phyloP scores from a whole-genome alignment of 1,140 invertebrate genomes.

The Temnothorax curvispinosus region DNA sequence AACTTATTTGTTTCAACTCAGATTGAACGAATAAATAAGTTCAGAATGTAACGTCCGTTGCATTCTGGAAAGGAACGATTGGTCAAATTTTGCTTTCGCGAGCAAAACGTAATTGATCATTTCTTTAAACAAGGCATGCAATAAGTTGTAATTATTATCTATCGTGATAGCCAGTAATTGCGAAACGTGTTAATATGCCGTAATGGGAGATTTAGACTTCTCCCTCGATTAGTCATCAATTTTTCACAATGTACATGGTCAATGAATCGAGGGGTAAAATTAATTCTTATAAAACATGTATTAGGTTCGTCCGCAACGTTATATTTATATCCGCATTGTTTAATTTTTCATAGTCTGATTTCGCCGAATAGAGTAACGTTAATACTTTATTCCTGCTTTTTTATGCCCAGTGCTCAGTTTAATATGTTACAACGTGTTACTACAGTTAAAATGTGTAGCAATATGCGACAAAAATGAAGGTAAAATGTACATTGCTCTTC shows the following conservation, averaged over 20 bases:
- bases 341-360: not conserved
- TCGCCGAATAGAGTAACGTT: not conserved
- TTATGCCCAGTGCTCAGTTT: slow-evolving; percentile 9
- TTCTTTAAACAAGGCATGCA: not conserved
- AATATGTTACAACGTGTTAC: not conserved
- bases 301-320: not conserved
- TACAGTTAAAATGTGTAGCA: not conserved
- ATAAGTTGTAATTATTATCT: slow-evolving; percentile 5
- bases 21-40: slow-evolving; percentile 12
- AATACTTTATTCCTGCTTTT: not conserved
- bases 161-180: not conserved
- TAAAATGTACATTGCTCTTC: slow-evolving; percentile 40
- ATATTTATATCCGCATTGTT: not conserved
- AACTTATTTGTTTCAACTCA: not conserved
- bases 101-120: not conserved
- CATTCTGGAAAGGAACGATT: not conserved
- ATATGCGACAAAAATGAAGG: not conserved
- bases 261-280: slow-evolving; percentile 3
- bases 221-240: not conserved
- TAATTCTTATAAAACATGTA: not conserved
- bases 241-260: not conserved
- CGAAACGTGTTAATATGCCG: not conserved
- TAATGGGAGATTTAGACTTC: not conserved
- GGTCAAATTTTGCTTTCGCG: not conserved
- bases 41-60: not conserved